These are phyloP conservation scores for Melieria crassipennis DNA, from an alignment of 2,888 invertebrate species.

Conservation along the genomic window DNA sequence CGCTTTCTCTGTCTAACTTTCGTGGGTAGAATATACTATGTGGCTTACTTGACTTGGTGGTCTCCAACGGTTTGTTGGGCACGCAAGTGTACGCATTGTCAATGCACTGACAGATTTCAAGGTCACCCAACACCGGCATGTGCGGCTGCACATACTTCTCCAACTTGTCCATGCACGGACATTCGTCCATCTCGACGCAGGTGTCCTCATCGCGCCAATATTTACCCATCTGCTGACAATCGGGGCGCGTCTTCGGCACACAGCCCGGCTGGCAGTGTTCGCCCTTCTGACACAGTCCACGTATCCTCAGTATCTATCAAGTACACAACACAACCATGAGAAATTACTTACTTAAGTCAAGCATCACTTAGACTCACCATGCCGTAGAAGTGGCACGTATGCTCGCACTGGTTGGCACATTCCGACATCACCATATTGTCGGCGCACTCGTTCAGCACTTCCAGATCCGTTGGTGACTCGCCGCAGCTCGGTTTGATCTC, in stretches of 20 bases:
- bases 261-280: constrained; percentile 61
- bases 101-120: constrained; percentile 82
- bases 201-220: constrained; percentile 78
- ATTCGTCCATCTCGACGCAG: constrained; percentile 79
- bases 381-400: constrained; percentile 75
- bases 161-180: constrained; percentile 76
- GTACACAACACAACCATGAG: not conserved
- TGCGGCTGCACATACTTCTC: constrained; percentile 79
- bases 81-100: constrained; percentile 78
- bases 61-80: constrained; percentile 48
- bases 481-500: constrained; percentile 72
- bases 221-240: constrained; percentile 70
- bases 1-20: too few relatives aligned
- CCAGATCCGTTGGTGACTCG: constrained; percentile 32
- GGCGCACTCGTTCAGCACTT: constrained; percentile 46
- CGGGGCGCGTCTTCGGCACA: constrained; percentile 58
- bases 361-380: constrained; percentile 48
- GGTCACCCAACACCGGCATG: constrained; percentile 69
- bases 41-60: constrained; percentile 43
- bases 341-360: not conserved
- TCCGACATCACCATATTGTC: constrained; percentile 71
- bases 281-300: constrained; percentile 58
- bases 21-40: too few relatives aligned
- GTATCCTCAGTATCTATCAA: constrained; percentile 51
- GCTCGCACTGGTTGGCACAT: constrained; percentile 79